These are phyloP conservation scores for Amphipyra tragopoginis DNA, from an alignment of 2,888 invertebrate species.

Conservation along the genomic window DNA sequence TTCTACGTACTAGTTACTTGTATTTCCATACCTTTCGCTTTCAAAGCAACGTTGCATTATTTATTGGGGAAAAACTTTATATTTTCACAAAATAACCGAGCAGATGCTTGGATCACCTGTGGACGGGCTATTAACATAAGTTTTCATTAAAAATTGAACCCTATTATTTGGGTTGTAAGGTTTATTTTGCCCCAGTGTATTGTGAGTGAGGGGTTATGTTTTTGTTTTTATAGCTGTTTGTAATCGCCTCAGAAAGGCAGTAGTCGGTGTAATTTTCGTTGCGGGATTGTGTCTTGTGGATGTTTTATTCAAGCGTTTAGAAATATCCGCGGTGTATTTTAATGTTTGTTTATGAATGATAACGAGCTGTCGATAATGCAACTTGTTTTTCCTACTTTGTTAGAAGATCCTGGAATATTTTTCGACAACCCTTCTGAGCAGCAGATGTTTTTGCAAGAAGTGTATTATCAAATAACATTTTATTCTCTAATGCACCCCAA, in stretches of 20 bases:
- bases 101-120: slow-evolving; percentile 84
- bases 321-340: slow-evolving; percentile 66
- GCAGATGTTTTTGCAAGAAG: slow-evolving; percentile 18
- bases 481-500: neutral
- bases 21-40: slow-evolving; percentile 70
- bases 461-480: slow-evolving; percentile 17
- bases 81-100: slow-evolving; percentile 84
- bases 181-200: slow-evolving; percentile 51
- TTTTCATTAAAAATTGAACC: slow-evolving; percentile 65
- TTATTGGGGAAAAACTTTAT: slow-evolving; percentile 87
- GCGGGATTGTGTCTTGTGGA: slow-evolving; percentile 73
- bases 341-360: slow-evolving; percentile 72
- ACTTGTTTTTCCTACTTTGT: slow-evolving; percentile 35
- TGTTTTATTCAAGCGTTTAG: slow-evolving; percentile 78
- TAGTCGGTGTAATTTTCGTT: slow-evolving; percentile 73
- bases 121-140: slow-evolving; percentile 73
- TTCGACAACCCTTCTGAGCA: slow-evolving; percentile 17
- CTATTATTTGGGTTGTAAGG: slow-evolving; percentile 59
- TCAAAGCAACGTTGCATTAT: slow-evolving; percentile 81
- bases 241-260: slow-evolving; percentile 69
- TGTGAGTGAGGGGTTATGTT: slow-evolving; percentile 61
- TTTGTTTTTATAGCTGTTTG: slow-evolving; percentile 78
- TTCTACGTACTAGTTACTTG: slow-evolving; percentile 52
- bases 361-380: slow-evolving; percentile 59
- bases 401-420: slow-evolving; percentile 22